Percentiles rank a stretch among this genome's conserved stretches.
phyloP scores from a whole-genome alignment of 2,797 vertebrate species.

The Okamejei kenojei region DNA sequence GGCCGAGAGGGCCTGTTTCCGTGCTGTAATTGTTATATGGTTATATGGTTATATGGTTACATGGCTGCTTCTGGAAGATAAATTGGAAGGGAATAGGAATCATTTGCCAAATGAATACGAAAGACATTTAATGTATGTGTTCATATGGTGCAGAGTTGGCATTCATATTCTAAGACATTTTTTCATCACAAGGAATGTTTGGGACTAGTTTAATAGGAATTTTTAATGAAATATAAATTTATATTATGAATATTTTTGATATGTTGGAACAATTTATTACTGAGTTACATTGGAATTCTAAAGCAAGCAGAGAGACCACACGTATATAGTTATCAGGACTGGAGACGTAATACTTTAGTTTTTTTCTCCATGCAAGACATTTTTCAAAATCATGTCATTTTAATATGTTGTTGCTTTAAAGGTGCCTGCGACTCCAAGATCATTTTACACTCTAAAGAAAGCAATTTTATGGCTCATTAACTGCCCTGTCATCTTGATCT shows the following conservation, averaged over 20 bases:
- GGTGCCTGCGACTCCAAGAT: conserved; percentile 22
- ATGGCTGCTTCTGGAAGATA: background rate
- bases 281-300: background rate
- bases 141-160: background rate
- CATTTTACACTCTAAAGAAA: conserved; percentile 36
- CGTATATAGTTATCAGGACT: conserved; percentile 14
- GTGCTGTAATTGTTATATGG: no score
- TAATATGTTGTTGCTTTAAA: conserved; percentile 35
- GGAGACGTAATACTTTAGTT: background rate
- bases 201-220: background rate
- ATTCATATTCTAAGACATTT: background rate
- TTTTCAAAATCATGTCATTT: conserved; percentile 29
- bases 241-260: background rate
- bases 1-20: no score
- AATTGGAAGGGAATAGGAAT: background rate
- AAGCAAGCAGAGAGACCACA: background rate
- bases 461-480: conserved; percentile 38
- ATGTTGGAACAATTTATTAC: background rate
- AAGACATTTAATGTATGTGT: background rate
- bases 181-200: background rate
- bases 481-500: conserved; percentile 32
- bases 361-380: background rate
- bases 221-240: background rate
- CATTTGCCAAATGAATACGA: background rate
- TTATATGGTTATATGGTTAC: no score